Conservation (phyloP, 1,140 invertebrate species). For the Cataglyphis hispanica region DNA sequence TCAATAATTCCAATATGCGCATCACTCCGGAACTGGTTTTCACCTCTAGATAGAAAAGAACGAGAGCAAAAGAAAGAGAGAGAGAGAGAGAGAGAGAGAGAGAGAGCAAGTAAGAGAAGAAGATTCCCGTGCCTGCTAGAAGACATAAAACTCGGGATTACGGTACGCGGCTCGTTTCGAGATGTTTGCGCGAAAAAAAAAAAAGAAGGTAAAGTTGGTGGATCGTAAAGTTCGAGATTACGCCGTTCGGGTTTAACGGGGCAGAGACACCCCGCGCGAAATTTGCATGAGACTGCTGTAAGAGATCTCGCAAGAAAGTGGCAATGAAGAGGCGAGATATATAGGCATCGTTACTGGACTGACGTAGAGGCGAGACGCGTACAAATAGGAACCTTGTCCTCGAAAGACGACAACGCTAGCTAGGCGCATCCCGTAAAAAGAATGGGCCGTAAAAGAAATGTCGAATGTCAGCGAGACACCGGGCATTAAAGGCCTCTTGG, state of each 20-base stretch:
- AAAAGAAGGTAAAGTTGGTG: constrained; percentile 54
- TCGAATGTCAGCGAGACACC: constrained; percentile 23
- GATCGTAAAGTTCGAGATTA: constrained; percentile 68
- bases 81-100: neutral
- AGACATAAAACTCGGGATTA: constrained; percentile 61
- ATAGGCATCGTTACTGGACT: constrained; percentile 58
- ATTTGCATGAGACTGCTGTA: constrained; percentile 63
- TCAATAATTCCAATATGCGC: constrained; percentile 37
- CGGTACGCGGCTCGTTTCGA: constrained; percentile 54
- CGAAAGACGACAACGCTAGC: neutral
- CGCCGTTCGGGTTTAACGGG: constrained; percentile 60
- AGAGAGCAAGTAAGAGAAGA: neutral
- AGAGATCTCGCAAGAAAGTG: constrained; percentile 59
- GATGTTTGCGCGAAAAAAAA: constrained; percentile 58
- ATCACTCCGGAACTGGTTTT: constrained; percentile 26
- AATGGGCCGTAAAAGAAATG: constrained; percentile 42
- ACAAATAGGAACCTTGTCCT: constrained; percentile 34
- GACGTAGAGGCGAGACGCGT: constrained; percentile 19
- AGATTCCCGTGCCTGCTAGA: constrained; percentile 11
- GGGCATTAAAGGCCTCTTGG: neutral
- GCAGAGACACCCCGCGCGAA: constrained; percentile 12
- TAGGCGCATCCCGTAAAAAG: constrained; percentile 13
- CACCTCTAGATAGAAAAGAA: neutral
- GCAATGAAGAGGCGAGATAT: constrained; percentile 57
- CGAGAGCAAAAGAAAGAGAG: constrained; percentile 10